Evolutionary conservation across 23 tunicate genomes (phyloP).

Genomic region (Diplosoma virens): DNA sequence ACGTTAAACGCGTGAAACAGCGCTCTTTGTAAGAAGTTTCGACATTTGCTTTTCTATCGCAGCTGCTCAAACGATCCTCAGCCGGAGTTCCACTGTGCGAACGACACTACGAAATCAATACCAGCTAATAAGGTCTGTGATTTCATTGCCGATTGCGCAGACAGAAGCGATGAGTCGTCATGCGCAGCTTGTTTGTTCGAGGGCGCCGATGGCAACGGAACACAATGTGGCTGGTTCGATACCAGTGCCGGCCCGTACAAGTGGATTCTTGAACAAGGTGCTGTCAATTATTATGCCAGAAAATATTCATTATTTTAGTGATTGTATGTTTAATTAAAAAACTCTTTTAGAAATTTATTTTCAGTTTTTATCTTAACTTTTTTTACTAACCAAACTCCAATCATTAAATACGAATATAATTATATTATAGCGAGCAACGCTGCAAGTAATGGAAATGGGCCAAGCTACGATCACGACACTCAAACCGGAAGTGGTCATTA

Average conservation of each 20-base stretch:
- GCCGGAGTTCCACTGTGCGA: slow-evolving; percentile 52
- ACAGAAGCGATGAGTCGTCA: slow-evolving; percentile 65
- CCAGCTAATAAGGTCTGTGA: slow-evolving; percentile 56
- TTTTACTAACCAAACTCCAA: background rate
- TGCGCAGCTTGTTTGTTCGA: slow-evolving; percentile 90
- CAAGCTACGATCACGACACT: slow-evolving; percentile 64
- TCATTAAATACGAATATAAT: no score
- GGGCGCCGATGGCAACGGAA: slow-evolving; percentile 8
- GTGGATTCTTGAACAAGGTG: slow-evolving; percentile 83
- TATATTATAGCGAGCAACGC: slow-evolving; percentile 56
- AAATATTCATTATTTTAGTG: no score
- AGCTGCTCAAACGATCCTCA: slow-evolving; percentile 46
- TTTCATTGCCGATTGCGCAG: slow-evolving; percentile 60
- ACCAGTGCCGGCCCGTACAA: slow-evolving; percentile 83
- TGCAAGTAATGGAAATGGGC: slow-evolving; percentile 71
- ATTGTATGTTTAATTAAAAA: background rate
- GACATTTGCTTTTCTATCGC: background rate
- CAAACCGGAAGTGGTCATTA: slow-evolving; percentile 77
- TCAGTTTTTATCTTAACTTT: background rate
- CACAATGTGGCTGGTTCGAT: slow-evolving; percentile 75
- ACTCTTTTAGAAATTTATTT: background rate
- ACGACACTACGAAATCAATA: slow-evolving; percentile 36
- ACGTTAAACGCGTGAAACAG: no score
- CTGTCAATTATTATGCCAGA: no score
- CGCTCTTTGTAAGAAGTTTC: no score